Base-by-base conservation (phyloP, 2,113 vertebrate genomes). In the Oophaga pumilio region DNA sequence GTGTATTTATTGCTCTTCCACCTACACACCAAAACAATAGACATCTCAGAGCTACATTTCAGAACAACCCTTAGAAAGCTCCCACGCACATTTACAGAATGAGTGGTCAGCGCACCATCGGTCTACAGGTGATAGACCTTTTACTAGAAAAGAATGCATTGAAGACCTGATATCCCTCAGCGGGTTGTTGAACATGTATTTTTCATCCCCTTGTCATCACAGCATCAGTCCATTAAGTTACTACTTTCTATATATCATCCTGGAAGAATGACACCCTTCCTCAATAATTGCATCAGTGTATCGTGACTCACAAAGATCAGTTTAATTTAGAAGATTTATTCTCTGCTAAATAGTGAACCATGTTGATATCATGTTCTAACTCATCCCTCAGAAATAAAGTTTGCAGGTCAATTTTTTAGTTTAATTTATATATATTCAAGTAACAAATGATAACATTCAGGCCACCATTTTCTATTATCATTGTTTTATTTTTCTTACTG, bases 41-140 rank as follows among this genome's bases (percentile, higher is more conserved):
- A 68, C 49, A 78, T 66, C 33, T 82, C 33, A 52, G 49, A 74
- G 62, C 14, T 49, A 56, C 6, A 71, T 56, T n/a, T 73, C 50
- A 14, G 52, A 11, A 59, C 43, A 76, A 76, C 20, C 71, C 62
- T 64, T 68, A 66, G 20, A 78, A 64, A 57, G 5, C 66, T 60
- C 85, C 85, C 76, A 87, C 85, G 56, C 85, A 80, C 60, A 26
- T 53, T 17, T 53, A 68, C 49, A 68, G 62, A 83, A 50, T 82
- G 28, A 81, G 78, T 81, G 79, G 79, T 64, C 28, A 76, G 2
- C 15, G 6, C 78, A 60, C 59, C 20, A 12, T 10, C 11, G 53
- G 74, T 22, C 57, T 53, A 12, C 56, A 74, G 28, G 43, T 50
- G 8, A 22, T 22, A 74, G 18, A 17, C 82, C 57, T 50, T 82